These are phyloP conservation scores for Esox lucius DNA, from an alignment of 2,797 vertebrate genomes.

Conservation along the genomic window DNA sequence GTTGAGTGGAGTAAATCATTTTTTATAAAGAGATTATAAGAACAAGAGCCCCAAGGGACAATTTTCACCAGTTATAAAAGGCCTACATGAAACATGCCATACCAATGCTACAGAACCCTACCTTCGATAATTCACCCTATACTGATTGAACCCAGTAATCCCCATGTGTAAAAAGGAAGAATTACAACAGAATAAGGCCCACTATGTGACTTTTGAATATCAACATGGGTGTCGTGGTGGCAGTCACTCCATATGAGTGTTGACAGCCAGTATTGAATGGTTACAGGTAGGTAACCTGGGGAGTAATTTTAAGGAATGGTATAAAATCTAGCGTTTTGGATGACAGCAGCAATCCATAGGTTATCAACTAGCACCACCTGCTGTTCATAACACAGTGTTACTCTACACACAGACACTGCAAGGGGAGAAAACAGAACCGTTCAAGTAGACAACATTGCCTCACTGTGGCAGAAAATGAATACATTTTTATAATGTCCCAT, in stretches of 20 bases:
- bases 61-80: too few relatives aligned
- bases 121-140: not conserved
- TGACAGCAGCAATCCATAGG: not conserved
- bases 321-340: not conserved
- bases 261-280: not conserved
- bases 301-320: not conserved
- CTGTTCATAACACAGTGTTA: not conserved
- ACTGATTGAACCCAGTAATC: not conserved
- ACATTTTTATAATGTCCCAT: too few relatives aligned
- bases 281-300: not conserved
- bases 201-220: not conserved
- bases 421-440: not conserved
- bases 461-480: slow-evolving; percentile 30
- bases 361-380: slow-evolving; percentile 11
- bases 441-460: slow-evolving; percentile 29
- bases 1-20: not conserved
- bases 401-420: not conserved
- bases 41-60: not conserved
- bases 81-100: not conserved
- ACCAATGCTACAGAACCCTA: not conserved
- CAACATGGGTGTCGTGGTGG: not conserved
- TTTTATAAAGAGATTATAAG: not conserved
- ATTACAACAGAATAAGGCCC: not conserved
- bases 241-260: not conserved
- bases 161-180: not conserved